These are phyloP conservation scores for Zaprionus gabonicus DNA, from an alignment of 1,140 invertebrate species.

Conservation along the genomic window DNA sequence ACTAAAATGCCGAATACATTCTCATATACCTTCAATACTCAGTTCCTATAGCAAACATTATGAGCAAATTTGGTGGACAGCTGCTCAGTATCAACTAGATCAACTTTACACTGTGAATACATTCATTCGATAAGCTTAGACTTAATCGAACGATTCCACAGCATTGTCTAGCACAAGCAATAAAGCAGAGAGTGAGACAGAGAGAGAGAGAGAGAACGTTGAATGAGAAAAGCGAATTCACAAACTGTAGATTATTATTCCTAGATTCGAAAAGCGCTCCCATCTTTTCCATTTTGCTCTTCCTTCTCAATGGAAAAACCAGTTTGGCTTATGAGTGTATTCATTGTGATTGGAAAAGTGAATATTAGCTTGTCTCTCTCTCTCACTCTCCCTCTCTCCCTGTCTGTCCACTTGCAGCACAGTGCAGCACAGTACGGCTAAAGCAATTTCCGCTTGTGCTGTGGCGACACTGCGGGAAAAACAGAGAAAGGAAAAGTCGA, in stretches of 20 bases:
- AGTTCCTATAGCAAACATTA: neutral
- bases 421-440: conserved; percentile 14
- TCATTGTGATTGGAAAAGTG: conserved; percentile 28
- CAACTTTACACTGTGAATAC: neutral
- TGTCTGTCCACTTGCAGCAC: neutral
- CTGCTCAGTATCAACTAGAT: neutral
- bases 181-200: neutral
- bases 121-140: neutral
- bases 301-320: neutral
- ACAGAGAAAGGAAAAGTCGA: conserved; percentile 26
- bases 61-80: neutral
- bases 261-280: neutral
- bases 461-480: conserved; percentile 16
- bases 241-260: neutral
- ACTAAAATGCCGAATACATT: too few species aligned
- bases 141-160: neutral
- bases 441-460: conserved; percentile 29
- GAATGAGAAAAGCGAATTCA: neutral
- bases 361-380: conserved; percentile 27
- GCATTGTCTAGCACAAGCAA: neutral
- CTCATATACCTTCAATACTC: neutral
- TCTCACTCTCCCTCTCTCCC: neutral
- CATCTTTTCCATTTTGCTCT: neutral
- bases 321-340: conserved; percentile 27
- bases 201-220: neutral